Evolutionary conservation across 2,113 vertebrate genomes (phyloP).

Genomic region (Austrofundulus limnaeus): DNA sequence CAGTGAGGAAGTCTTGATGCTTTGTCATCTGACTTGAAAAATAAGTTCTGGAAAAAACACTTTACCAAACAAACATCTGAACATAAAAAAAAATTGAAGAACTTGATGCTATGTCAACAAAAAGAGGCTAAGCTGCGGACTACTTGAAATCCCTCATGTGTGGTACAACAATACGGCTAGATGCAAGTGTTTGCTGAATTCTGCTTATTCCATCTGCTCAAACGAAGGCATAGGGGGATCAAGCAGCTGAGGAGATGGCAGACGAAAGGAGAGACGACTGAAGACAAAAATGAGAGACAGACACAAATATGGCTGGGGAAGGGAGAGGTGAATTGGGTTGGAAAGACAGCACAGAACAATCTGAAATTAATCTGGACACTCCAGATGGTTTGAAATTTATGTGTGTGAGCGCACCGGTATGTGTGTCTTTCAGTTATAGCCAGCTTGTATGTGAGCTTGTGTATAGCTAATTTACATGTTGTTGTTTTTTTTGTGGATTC

Average conservation of each 20-base stretch:
- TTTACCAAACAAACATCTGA: background rate
- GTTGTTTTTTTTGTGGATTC: conserved; percentile 28
- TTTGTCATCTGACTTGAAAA: conserved; percentile 7
- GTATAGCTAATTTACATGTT: conserved; percentile 57
- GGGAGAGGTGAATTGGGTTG: conserved; percentile 68
- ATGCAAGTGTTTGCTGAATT: conserved; percentile 51
- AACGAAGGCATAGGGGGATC: conserved; percentile 31
- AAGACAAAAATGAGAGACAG: conserved; percentile 49
- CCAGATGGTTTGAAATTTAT: conserved; percentile 69
- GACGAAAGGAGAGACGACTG: conserved; percentile 47
- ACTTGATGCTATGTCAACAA: conserved; percentile 6
- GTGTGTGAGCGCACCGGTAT: conserved; percentile 8
- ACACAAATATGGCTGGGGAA: conserved; percentile 55
- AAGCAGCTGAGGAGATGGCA: conserved; percentile 31
- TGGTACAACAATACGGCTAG: conserved; percentile 50
- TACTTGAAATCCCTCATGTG: conserved; percentile 44
- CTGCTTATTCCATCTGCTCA: conserved; percentile 66
- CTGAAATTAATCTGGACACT: conserved; percentile 70
- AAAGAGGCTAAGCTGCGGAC: conserved; percentile 28
- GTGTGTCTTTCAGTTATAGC: conserved; percentile 22
- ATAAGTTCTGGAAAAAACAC: conserved; percentile 2
- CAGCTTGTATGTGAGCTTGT: conserved; percentile 27
- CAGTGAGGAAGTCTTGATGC: background rate
- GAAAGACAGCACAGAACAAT: conserved; percentile 68
- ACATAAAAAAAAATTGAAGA: conserved; percentile 15